phyloP scores from a whole-genome alignment of 1,140 invertebrate species.

The Coptotermes formosanus region DNA sequence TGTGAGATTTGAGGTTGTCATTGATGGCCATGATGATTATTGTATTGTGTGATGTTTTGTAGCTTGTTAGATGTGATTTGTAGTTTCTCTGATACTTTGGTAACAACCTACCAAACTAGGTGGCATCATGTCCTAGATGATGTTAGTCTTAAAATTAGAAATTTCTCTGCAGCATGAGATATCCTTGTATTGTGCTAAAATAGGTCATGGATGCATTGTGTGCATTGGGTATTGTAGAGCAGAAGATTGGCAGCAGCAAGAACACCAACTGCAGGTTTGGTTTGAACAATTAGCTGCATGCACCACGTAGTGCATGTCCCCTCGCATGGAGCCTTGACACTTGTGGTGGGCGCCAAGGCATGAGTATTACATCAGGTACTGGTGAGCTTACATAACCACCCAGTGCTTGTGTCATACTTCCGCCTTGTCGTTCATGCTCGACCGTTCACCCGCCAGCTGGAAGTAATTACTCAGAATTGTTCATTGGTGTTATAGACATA shows the following conservation, averaged over 20 bases:
- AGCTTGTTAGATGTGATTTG: no score
- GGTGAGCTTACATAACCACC: constrained; percentile 60
- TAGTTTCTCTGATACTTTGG: no score
- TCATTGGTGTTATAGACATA: constrained; percentile 43
- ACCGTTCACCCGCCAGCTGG: constrained; percentile 43
- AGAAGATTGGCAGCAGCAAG: background rate
- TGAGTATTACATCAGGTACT: constrained; percentile 99
- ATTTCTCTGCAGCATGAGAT: no score
- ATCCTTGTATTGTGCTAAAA: no score
- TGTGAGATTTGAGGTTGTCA: no score
- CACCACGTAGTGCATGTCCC: background rate
- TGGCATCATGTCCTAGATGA: no score
- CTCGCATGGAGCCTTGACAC: constrained; percentile 1
- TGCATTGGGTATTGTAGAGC: background rate
- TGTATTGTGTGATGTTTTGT: no score
- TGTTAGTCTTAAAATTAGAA: no score
- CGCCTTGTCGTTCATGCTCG: constrained; percentile 44
- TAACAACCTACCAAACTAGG: no score
- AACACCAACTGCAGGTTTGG: background rate
- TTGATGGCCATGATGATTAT: no score
- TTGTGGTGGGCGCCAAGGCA: constrained; percentile 34
- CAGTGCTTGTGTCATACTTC: constrained; percentile 85
- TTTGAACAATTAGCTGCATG: constrained; percentile 2
- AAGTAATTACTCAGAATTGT: background rate
- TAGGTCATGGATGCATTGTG: no score